Evolutionary conservation across 2,888 invertebrate species (phyloP), one percentile per base, ranked within the genome.

Genomic region (Oegoconia quadripuncta): DNA sequence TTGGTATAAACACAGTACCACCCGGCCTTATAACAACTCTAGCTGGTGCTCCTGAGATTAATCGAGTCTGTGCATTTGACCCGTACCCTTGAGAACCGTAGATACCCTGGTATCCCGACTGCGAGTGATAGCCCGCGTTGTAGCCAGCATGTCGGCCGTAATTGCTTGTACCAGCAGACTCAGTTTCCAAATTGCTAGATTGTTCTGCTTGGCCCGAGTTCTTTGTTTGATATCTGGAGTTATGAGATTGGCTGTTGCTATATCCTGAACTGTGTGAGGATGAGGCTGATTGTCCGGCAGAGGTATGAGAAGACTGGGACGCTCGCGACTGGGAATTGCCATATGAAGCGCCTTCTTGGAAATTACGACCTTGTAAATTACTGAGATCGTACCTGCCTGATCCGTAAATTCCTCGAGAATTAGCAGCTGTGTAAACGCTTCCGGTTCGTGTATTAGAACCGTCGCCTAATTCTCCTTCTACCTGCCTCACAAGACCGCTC

Each of bases 391-490:
- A 79, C 34, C 65, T 50, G 22, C 84, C 76, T 6, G 81, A 73
- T 13, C 86, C 86, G 44, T 73, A 86, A 22, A 74, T 52, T 23
- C 88, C 88, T 50, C 79, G 70, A 2, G 88, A 78, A 44, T 75
- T 86, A n/a, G 80, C 87, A 15, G 84, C 63, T 26, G 74, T 74
- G 41, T 53, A 88, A 1, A 87, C 86, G 44, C 74, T 78, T 26
- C 86, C 86, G 27, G 71, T 64, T 46, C 54, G 76, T 13, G 67
- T 71, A 22, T 73, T 71, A 1, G 74, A 64, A 28, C 74, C 82
- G 23, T 79, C 79, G 9, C 87, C 88, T 39, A 88, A 46, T 52
- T 88, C 88, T 11, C 81, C 81, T 39, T 86, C 70, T 5, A 84
- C 80, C 54, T 80, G 80, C 30, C 58, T 65, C 6, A 83, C 75